phyloP scores from a whole-genome alignment of 2,888 invertebrate genomes.

The Lapara coniferarum region DNA sequence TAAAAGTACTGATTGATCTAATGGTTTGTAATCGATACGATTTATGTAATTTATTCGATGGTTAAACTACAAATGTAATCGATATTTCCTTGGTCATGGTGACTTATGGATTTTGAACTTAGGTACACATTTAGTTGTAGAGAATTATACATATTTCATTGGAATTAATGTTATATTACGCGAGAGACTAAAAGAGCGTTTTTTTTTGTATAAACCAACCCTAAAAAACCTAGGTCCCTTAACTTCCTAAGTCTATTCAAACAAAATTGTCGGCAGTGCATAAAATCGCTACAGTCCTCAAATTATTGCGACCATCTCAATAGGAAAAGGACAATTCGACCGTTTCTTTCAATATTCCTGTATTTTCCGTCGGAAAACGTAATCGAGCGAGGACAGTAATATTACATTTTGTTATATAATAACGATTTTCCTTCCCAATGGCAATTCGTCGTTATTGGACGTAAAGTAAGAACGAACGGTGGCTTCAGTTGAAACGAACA shows the following conservation, averaged over 20 bases:
- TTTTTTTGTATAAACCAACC: background rate
- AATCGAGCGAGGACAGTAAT: constrained; percentile 65
- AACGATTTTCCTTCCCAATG: constrained; percentile 70
- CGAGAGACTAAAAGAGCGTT: too few relatives aligned
- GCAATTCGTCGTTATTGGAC: constrained; percentile 74
- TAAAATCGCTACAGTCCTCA: constrained; percentile 57
- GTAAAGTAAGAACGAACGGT: constrained; percentile 67
- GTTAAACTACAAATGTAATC: background rate
- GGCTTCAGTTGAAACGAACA: constrained; percentile 68
- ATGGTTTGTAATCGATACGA: background rate
- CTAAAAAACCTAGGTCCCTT: constrained; percentile 16
- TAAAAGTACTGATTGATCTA: constrained; percentile 18
- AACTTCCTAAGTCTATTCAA: constrained; percentile 32
- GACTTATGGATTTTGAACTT: too few relatives aligned
- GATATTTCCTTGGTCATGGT: too few relatives aligned
- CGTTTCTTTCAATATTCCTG: constrained; percentile 65
- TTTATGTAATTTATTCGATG: background rate
- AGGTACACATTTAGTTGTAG: too few relatives aligned
- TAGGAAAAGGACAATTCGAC: constrained; percentile 63
- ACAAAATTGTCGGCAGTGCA: constrained; percentile 52
- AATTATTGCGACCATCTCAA: constrained; percentile 60
- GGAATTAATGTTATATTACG: background rate
- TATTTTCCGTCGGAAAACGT: constrained; percentile 63
- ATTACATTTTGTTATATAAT: constrained; percentile 68
- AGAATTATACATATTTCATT: background rate